Evolutionary conservation across 2,113 vertebrate species (phyloP).

Genomic region (Steatornis caripensis): DNA sequence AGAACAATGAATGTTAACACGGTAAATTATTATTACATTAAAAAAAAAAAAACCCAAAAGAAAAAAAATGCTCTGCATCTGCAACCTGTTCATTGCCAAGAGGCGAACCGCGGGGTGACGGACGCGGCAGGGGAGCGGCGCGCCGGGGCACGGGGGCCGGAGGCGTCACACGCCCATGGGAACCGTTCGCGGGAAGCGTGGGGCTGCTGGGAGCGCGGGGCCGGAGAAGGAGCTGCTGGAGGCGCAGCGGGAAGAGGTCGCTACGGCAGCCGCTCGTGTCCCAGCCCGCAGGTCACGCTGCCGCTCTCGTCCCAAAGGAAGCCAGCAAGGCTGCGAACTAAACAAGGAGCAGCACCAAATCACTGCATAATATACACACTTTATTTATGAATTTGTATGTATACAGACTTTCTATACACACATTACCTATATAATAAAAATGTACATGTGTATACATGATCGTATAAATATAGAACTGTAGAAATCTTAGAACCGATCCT

Average conservation of each 20-base stretch:
- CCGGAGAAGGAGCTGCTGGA: not conserved
- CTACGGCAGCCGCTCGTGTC: accelerated
- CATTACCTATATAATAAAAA: conserved; percentile 79
- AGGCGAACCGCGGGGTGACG: accelerated
- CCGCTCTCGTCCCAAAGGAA: not conserved
- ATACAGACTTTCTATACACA: conserved; percentile 82
- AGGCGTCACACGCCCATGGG: accelerated
- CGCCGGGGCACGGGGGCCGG: not conserved
- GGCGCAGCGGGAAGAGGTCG: not conserved
- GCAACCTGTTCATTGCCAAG: not conserved
- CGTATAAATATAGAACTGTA: conserved; percentile 81
- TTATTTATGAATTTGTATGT: conserved; percentile 74
- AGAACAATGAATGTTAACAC: conserved; percentile 67
- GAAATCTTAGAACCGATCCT: conserved; percentile 69
- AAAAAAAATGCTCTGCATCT: not conserved
- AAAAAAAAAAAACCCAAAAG: not conserved
- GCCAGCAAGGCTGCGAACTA: accelerated
- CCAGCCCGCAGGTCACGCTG: not conserved
- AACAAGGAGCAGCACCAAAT: conserved; percentile 7
- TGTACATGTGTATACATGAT: conserved; percentile 79
- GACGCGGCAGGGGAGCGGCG: not conserved
- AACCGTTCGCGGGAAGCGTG: accelerated
- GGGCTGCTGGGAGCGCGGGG: not conserved
- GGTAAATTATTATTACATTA: conserved; percentile 68
- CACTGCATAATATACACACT: conserved; percentile 81